Percentiles rank a stretch among this genome's conserved stretches.
phyloP scores from a whole-genome alignment of 2,888 invertebrate genomes.

The Pterostichus madidus region DNA sequence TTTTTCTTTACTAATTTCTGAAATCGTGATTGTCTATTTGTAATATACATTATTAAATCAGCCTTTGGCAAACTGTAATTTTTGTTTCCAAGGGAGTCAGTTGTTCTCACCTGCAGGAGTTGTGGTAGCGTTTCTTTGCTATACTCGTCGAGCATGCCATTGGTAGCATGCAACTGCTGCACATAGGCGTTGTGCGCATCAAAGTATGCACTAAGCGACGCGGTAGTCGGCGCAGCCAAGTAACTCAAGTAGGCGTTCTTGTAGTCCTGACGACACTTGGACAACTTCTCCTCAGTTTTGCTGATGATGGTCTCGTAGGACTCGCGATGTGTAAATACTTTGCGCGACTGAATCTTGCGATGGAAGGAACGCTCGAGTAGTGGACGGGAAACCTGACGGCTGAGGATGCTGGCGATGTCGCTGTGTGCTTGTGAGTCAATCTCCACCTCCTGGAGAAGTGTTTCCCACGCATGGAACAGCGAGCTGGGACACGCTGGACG shows the following conservation, averaged over 20 bases:
- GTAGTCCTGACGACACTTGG: slow-evolving; percentile 92
- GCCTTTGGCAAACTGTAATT: no score
- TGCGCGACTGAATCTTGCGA: slow-evolving; percentile 93
- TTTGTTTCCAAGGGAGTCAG: no score
- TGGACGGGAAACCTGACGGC: slow-evolving; percentile 88
- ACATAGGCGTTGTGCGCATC: slow-evolving; percentile 97
- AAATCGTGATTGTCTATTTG: no score
- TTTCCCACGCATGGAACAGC: slow-evolving; percentile 94
- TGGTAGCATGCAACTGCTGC: slow-evolving; percentile 94
- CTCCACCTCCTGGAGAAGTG: slow-evolving; percentile 93
- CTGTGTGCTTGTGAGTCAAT: slow-evolving; percentile 92
- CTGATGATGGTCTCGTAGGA: slow-evolving; percentile 92
- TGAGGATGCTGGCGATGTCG: slow-evolving; percentile 90
- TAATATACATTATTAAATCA: no score
- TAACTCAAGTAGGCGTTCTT: slow-evolving; percentile 90
- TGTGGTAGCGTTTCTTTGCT: slow-evolving; percentile 91
- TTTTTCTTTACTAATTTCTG: no score
- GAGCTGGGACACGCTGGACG: slow-evolving; percentile 89
- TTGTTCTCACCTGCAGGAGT: slow-evolving; percentile 84
- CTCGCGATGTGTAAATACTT: slow-evolving; percentile 94
- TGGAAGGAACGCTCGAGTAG: slow-evolving; percentile 93
- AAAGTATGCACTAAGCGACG: slow-evolving; percentile 87
- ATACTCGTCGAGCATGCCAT: slow-evolving; percentile 95
- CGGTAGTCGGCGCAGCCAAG: slow-evolving; percentile 85
- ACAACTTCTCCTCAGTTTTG: slow-evolving; percentile 90